Conservation (phyloP, 2,797 vertebrate genomes). For the Pteropus rufus region DNA sequence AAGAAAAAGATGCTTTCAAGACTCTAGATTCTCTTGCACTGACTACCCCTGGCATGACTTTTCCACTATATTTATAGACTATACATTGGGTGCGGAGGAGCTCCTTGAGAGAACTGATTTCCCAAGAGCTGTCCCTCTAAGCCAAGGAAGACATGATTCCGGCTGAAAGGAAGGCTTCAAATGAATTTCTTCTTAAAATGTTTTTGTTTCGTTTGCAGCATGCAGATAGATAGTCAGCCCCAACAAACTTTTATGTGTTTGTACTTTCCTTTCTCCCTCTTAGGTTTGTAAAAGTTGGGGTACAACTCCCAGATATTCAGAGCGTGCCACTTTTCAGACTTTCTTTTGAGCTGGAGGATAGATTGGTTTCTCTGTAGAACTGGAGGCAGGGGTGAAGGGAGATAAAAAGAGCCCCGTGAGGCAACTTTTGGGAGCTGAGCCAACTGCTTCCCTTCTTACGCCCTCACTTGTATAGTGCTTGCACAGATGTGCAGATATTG, state of each 20-base stretch:
- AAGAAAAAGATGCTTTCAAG: conserved; percentile 84
- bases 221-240: not conserved
- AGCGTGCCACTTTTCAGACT: conserved; percentile 57
- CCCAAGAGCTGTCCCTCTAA: conserved; percentile 41
- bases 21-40: conserved; percentile 77
- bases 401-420: conserved; percentile 20
- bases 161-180: conserved; percentile 40
- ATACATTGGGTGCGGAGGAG: conserved; percentile 42
- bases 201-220: conserved; percentile 35
- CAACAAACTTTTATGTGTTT: not conserved
- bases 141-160: conserved; percentile 39
- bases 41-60: conserved; percentile 69
- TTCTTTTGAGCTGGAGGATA: conserved; percentile 43
- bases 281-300: not conserved
- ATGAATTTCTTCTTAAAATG: conserved; percentile 71
- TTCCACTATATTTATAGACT: conserved; percentile 62
- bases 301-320: not conserved
- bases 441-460: not conserved
- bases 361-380: conserved; percentile 17
- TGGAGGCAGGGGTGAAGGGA: not conserved
- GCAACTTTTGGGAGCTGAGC: conserved; percentile 43
- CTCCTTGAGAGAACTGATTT: not conserved
- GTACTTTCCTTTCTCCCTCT: not conserved
- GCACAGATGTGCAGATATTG: not conserved
- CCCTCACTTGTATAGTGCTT: not conserved